Base-by-base conservation (phyloP, 2,797 vertebrate genomes). In the Epinephelus malabaricus region DNA sequence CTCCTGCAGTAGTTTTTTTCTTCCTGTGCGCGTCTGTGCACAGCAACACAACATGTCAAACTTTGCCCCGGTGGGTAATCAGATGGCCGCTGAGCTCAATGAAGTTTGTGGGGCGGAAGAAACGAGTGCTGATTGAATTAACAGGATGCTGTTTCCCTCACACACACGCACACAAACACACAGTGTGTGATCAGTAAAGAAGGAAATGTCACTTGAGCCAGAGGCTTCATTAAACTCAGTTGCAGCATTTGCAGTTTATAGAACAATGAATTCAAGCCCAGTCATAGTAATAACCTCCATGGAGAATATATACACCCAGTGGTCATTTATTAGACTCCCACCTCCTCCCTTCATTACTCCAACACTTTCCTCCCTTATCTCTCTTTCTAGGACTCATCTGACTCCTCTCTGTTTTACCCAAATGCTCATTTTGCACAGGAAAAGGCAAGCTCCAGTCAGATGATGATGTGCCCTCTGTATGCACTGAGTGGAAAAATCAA, bases 81-180 rank as follows among this genome's bases (percentile, higher is more conserved):
- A 82, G 84, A 76, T 61, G 84, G 64, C 64, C 73, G 18, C 60
- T 78, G 76, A 72, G 69, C 81, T 79, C 78, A 81, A 84, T 86
- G 78, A 85, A 91, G 88, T 92, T 90, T 86, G 83, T 83, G 69
- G 78, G 79, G 79, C 69, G 79, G 86, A 91, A 90, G 83, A 67
- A 87, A 83, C 15, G 25, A 81, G 21, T 38, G 40, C 23, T 76
- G 50, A 82, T 74, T 83, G 58, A 86, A 83, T 86, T 73, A 76
- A 75, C 34, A 76, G 64, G 64, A 73, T 79, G 69, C 25, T 23
- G n/a, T 30, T 14, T 47, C 18, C 21, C 68, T 9, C 71, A 63
- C 19, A 60, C 47, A n/a, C 60, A 38, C 46, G 46, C 34, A 58
- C 18, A 19, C 21, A 51, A 62, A 54, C 46, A 2, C 45, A 12